Evolutionary conservation across 2,113 vertebrate genomes (phyloP).

Genomic region (Salvelinus namaycush): DNA sequence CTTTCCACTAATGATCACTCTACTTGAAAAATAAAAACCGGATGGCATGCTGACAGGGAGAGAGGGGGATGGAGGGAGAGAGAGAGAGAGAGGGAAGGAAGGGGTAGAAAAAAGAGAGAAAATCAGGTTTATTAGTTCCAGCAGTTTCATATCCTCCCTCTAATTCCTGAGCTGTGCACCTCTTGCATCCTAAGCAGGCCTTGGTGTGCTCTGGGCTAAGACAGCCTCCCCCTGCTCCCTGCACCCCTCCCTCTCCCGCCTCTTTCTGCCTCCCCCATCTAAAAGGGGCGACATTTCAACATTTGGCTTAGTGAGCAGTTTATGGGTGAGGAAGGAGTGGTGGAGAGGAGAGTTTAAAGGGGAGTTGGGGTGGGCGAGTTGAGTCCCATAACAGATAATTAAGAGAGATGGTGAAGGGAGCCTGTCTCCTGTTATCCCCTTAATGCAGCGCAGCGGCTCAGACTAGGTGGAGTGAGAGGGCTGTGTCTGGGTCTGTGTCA

Average conservation of each 20-base stretch:
- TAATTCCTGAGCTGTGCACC: slow-evolving; percentile 61
- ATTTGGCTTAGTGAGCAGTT: too few relatives aligned
- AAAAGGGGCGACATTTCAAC: too few relatives aligned
- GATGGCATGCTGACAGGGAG: slow-evolving; percentile 26
- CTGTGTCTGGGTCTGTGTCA: too few relatives aligned
- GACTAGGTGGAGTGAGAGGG: too few relatives aligned
- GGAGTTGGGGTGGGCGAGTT: too few relatives aligned
- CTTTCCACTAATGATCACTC: slow-evolving; percentile 48
- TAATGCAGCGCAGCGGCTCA: too few relatives aligned
- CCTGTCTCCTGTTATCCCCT: too few relatives aligned
- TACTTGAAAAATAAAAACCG: slow-evolving; percentile 63
- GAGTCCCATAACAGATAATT: too few relatives aligned
- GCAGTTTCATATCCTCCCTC: slow-evolving; percentile 62
- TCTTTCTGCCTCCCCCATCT: too few relatives aligned
- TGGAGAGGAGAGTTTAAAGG: too few relatives aligned
- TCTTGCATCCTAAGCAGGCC: slow-evolving; percentile 68
- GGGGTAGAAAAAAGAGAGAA: slow-evolving; percentile 2
- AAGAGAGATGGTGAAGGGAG: too few relatives aligned
- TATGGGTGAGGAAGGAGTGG: too few relatives aligned
- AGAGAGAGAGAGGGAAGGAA: not conserved
- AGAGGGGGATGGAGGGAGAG: not conserved
- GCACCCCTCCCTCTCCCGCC: not conserved
- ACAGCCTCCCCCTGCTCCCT: not conserved
- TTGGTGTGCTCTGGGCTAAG: slow-evolving; percentile 50
- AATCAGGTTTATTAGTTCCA: slow-evolving; percentile 73